These are phyloP conservation scores for Lagocephalus sceleratus DNA, from an alignment of 2,797 vertebrate genomes.

Conservation along the genomic window DNA sequence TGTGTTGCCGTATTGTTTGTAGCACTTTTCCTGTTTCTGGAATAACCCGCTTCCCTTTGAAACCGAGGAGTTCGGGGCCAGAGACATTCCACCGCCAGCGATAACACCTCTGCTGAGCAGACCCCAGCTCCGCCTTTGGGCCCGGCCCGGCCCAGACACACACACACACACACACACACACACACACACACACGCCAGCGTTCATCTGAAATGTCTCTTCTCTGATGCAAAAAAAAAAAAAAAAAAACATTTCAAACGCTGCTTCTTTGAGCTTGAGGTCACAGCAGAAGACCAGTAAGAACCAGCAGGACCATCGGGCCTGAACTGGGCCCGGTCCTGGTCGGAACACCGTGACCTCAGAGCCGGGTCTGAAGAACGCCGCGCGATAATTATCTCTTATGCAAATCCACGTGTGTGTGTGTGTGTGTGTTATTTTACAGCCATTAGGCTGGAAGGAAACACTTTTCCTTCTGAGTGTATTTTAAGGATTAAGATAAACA, in stretches of 20 bases:
- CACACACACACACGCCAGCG: not conserved
- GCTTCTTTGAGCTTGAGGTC: too few species aligned
- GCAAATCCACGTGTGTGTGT: constrained; percentile 13
- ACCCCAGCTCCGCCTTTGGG: constrained; percentile 51
- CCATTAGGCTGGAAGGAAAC: constrained; percentile 78
- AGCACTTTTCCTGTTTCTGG: constrained; percentile 78
- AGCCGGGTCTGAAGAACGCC: not conserved
- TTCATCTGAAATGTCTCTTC: too few species aligned
- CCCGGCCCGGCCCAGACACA: not conserved
- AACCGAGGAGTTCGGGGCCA: constrained; percentile 66
- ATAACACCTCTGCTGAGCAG: constrained; percentile 75
- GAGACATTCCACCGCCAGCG: constrained; percentile 74
- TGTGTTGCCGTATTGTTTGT: constrained; percentile 74
- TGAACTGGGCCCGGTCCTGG: too few species aligned
- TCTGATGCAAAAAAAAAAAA: not conserved
- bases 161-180: too few species aligned
- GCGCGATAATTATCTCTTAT: constrained; percentile 7
- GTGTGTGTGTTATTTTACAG: constrained; percentile 41
- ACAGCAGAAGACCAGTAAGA: too few species aligned
- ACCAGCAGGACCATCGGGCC: too few species aligned
- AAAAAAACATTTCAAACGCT: too few species aligned
- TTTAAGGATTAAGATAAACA: constrained; percentile 82
- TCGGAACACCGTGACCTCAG: constrained; percentile 13
- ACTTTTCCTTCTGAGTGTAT: constrained; percentile 77
- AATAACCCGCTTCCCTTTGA: constrained; percentile 71